phyloP scores from a whole-genome alignment of 2,888 invertebrate genomes.

The Drosophila affinis region DNA sequence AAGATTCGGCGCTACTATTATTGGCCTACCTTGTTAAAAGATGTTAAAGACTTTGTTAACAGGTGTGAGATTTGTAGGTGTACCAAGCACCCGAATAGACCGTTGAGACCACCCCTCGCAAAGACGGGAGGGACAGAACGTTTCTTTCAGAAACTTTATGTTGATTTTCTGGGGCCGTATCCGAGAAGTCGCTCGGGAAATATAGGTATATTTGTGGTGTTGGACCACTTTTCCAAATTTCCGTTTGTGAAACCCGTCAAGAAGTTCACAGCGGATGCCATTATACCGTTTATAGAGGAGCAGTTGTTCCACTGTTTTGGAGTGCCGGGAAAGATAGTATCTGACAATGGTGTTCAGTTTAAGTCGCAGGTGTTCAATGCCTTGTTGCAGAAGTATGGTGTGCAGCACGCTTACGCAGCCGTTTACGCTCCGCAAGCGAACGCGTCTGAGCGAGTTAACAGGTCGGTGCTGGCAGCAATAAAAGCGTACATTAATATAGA shows the following conservation, averaged over 20 bases:
- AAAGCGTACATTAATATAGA: slow-evolving; percentile 5
- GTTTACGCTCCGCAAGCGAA: slow-evolving; percentile 1
- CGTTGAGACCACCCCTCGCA: neutral
- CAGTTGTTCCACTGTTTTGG: too few relatives aligned
- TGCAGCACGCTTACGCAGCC: neutral
- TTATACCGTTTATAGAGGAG: too few relatives aligned
- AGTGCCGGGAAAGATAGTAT: neutral
- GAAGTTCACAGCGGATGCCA: too few relatives aligned
- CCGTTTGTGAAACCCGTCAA: too few relatives aligned
- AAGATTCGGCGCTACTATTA: neutral
- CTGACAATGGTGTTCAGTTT: slow-evolving; percentile 6
- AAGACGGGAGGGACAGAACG: slow-evolving; percentile 2
- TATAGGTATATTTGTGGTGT: too few relatives aligned
- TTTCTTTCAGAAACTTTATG: too few relatives aligned
- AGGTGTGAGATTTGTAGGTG: slow-evolving; percentile 3
- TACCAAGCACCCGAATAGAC: neutral
- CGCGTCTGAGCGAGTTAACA: slow-evolving; percentile 1
- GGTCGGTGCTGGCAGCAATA: neutral
- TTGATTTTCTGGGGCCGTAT: too few relatives aligned
- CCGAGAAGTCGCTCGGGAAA: too few relatives aligned
- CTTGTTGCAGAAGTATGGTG: neutral
- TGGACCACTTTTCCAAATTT: too few relatives aligned
- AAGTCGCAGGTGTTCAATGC: neutral
- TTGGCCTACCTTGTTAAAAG: slow-evolving; percentile 7
- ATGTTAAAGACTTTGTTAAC: neutral